Evolutionary conservation across 2,113 vertebrate genomes (phyloP), one percentile per base, ranked within the genome.

Genomic region (Euleptes europaea): DNA sequence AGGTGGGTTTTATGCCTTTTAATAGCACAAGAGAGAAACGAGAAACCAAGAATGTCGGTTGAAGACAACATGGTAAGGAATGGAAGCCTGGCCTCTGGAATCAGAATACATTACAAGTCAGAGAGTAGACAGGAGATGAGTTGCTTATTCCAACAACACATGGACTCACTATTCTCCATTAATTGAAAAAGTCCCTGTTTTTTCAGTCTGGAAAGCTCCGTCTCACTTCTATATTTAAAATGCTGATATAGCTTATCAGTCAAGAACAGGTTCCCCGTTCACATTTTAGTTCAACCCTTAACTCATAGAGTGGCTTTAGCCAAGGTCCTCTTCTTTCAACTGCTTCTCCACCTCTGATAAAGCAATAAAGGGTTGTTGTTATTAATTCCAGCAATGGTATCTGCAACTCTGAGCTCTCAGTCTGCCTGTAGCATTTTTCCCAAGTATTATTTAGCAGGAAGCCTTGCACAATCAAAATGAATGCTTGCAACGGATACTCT

Each of bases 1-100:
- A 14, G 75, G 3, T 60, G 5, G 9, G 17, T 85, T 89, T 87
- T 47, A 81, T 79, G 19, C 1, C 40, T 76, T 93, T 91, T 92
- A 92, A 92, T 69, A 66, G 21, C 42, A 74, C 77, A 31, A 85
- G 23, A 77, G 9, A 51, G 14, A 76, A 44, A 54, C 14, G 71
- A 38, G 26, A 23, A 44, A 35, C 60, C 81, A 78, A 49, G 33
- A 66, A 17, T 40, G 51, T 31, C 57, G 49, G 13, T 47, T 9
- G 35, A 31, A 54, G 51, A 47, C 5, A 17, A 63, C 42, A 42
- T 72, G 31, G 10, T 10, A 65, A 28, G 49, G 26, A 54, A 38
- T 73, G 80, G 6, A 54, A 75, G 54, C n/a, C 10, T 70, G 33
- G 69, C 69, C 19, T 40, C 33, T 70, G 69, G 2, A 80, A 40